Conservation (phyloP, 2,888 invertebrate genomes). For the Serripes groenlandicus region DNA sequence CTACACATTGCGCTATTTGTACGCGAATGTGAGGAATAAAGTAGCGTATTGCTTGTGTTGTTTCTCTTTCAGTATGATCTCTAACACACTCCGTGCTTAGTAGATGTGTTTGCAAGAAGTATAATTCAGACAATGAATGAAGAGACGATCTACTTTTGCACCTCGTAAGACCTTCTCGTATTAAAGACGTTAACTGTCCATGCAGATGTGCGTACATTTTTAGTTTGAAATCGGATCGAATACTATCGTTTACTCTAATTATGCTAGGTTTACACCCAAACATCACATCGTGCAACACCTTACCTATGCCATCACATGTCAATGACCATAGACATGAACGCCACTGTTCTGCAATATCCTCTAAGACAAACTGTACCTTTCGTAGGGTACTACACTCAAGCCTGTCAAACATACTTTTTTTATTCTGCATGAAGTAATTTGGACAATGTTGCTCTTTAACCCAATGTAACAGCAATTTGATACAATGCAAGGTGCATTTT, state of each 20-base stretch:
- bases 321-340: neutral
- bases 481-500: neutral
- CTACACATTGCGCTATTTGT: neutral
- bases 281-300: neutral
- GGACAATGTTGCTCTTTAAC: constrained; percentile 5
- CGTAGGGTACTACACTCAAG: neutral
- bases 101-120: too few relatives aligned
- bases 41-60: neutral
- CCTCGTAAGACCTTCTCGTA: too few relatives aligned
- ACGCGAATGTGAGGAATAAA: neutral
- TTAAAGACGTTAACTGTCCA: neutral
- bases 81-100: too few relatives aligned
- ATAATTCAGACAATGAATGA: too few relatives aligned
- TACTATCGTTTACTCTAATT: too few relatives aligned
- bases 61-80: too few relatives aligned
- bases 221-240: too few relatives aligned
- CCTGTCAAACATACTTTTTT: constrained; percentile 25
- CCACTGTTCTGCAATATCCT: neutral
- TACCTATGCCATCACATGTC: neutral
- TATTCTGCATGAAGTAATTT: constrained; percentile 18
- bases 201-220: too few relatives aligned
- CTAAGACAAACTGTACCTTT: neutral
- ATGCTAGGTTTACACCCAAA: too few relatives aligned
- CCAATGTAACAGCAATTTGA: neutral
- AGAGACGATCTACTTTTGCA: too few relatives aligned